Conservation (phyloP, 2,888 invertebrate species). For the Rhamphomyia laevipes region DNA sequence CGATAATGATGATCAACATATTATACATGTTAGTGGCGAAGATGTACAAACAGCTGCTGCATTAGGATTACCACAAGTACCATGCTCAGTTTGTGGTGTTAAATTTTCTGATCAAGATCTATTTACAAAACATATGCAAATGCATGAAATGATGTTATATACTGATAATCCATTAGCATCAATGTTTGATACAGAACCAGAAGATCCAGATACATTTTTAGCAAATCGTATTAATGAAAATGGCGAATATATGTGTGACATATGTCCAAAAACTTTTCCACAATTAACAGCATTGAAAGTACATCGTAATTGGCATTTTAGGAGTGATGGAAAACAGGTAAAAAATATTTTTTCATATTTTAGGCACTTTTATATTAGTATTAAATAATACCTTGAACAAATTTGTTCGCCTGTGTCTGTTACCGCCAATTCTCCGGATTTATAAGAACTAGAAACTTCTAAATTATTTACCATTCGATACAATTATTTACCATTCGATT, state of each 20-base stretch:
- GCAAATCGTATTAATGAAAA: slow-evolving; percentile 34
- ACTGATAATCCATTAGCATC: slow-evolving; percentile 35
- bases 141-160: slow-evolving; percentile 34
- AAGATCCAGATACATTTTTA: slow-evolving; percentile 34
- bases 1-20: slow-evolving; percentile 10
- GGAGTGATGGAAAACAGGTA: slow-evolving; percentile 40
- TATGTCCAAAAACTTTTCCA: slow-evolving; percentile 36
- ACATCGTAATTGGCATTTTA: slow-evolving; percentile 40
- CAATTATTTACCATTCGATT: too few species aligned
- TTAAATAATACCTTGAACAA: not conserved
- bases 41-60: slow-evolving; percentile 12
- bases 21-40: slow-evolving; percentile 13
- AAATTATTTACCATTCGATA: too few species aligned
- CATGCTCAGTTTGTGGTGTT: slow-evolving; percentile 33
- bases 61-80: slow-evolving; percentile 28
- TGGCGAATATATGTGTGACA: slow-evolving; percentile 37
- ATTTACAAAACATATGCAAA: slow-evolving; percentile 34
- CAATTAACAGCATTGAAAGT: slow-evolving; percentile 38
- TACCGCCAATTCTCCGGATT: too few species aligned
- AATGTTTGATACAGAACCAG: slow-evolving; percentile 36
- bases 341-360: slow-evolving; percentile 17
- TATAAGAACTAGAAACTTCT: too few species aligned
- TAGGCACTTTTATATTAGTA: not conserved
- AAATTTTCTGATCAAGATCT: slow-evolving; percentile 35
- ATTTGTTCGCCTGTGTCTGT: too few species aligned